These are phyloP conservation scores for Caenorhabditis sinica DNA, from an alignment of 2,888 invertebrate species.

Conservation along the genomic window DNA sequence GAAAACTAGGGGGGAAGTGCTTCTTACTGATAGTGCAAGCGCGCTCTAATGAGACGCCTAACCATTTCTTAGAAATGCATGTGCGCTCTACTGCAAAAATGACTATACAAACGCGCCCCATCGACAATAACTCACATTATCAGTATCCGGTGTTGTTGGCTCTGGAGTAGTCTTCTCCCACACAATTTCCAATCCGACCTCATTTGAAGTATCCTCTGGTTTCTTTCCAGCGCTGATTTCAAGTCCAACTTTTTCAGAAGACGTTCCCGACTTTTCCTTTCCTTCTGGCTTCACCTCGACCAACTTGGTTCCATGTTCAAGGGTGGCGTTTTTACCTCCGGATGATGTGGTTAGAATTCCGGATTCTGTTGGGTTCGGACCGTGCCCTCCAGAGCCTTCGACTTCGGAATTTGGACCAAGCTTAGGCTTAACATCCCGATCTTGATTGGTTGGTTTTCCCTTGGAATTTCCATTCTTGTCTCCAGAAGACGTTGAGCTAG, in stretches of 20 bases:
- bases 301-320: constrained; percentile 34
- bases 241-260: constrained; percentile 27
- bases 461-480: background rate
- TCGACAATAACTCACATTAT: constrained; percentile 46
- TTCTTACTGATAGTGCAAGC: no score
- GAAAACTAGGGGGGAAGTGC: no score
- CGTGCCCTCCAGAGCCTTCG: no score
- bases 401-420: no score
- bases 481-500: constrained; percentile 4
- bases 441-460: background rate
- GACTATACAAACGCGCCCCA: no score
- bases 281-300: constrained; percentile 16
- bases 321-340: constrained; percentile 48
- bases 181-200: constrained; percentile 61
- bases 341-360: constrained; percentile 48
- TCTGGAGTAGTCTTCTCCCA: constrained; percentile 51
- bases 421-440: no score
- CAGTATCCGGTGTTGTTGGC: constrained; percentile 38
- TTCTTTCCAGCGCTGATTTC: constrained; percentile 44
- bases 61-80: no score
- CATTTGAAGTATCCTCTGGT: constrained; percentile 19
- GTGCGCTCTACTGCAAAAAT: no score
- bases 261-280: background rate
- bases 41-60: no score
- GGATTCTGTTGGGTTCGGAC: constrained; percentile 3